Evolutionary conservation across 2,113 vertebrate species (phyloP).

Genomic region (Gavia stellata): DNA sequence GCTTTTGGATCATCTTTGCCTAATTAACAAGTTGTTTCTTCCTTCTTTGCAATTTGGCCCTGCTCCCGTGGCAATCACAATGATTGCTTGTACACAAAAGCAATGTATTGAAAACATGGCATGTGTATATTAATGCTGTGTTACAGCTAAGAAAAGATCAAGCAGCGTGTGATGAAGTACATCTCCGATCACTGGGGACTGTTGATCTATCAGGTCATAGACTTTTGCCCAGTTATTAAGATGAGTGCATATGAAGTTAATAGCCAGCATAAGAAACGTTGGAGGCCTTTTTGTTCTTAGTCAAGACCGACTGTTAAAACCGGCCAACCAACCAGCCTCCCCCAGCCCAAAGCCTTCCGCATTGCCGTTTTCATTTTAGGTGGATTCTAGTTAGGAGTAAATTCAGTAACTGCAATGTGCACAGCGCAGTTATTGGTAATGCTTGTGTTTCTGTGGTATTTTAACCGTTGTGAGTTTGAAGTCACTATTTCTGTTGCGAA

Average conservation of each 20-base stretch:
- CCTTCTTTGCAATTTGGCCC: not conserved
- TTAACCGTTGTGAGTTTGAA: not conserved
- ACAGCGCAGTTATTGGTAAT: fast-evolving
- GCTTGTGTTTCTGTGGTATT: not conserved
- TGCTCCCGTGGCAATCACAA: not conserved
- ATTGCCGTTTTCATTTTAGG: not conserved
- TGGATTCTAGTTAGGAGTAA: not conserved
- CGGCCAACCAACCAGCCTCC: not conserved
- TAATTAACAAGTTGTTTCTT: not conserved
- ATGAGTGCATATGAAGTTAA: not conserved
- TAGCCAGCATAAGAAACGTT: not conserved
- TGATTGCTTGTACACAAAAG: not conserved
- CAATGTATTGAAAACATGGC: not conserved
- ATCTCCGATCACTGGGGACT: not conserved
- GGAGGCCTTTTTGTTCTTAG: not conserved
- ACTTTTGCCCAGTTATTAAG: not conserved
- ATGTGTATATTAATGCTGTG: not conserved
- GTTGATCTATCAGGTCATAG: not conserved
- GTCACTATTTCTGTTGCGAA: not conserved
- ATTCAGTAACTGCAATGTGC: not conserved
- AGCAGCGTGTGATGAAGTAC: not conserved
- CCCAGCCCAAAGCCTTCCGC: not conserved
- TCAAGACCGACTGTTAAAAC: not conserved
- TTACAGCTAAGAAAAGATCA: not conserved
- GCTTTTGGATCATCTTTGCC: not conserved